Conservation (phyloP, 1,140 invertebrate species). For the Ganaspis sp. region DNA sequence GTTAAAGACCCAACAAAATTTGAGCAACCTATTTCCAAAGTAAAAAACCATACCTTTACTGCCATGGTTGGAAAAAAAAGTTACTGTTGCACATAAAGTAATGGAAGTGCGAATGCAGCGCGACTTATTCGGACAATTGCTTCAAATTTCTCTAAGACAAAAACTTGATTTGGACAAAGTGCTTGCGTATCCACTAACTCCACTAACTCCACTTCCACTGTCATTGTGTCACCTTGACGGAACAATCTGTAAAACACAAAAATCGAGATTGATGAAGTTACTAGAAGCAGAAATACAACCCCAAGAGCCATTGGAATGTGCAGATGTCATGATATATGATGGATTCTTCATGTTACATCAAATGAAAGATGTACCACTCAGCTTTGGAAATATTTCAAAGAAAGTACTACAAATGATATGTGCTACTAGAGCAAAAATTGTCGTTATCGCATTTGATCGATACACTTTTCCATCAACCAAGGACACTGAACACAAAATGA, state of each 20-base stretch:
- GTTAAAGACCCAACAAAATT: neutral
- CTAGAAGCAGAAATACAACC: conserved; percentile 3
- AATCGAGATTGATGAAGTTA: neutral
- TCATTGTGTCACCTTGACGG: conserved; percentile 36
- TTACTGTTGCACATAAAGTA: conserved; percentile 38
- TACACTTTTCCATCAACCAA: too few species aligned
- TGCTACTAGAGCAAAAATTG: too few species aligned
- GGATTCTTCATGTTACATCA: too few species aligned
- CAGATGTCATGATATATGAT: too few species aligned
- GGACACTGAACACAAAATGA: too few species aligned
- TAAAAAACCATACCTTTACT: conserved; percentile 36
- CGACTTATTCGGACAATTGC: conserved; percentile 51
- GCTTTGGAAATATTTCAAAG: too few species aligned
- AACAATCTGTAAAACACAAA: neutral
- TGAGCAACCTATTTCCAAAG: neutral
- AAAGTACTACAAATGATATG: too few species aligned
- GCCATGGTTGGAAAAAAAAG: conserved; percentile 38
- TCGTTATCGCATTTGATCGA: too few species aligned
- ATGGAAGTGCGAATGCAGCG: conserved; percentile 47
- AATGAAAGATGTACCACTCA: neutral
- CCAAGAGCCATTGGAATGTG: neutral
- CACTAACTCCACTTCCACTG: conserved; percentile 50
- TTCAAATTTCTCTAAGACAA: conserved; percentile 47
- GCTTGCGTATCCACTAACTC: conserved; percentile 47
- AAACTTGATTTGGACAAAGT: conserved; percentile 50